Evolutionary conservation across 2,113 vertebrate species (phyloP).

Genomic region (Planiliza haematocheilus): DNA sequence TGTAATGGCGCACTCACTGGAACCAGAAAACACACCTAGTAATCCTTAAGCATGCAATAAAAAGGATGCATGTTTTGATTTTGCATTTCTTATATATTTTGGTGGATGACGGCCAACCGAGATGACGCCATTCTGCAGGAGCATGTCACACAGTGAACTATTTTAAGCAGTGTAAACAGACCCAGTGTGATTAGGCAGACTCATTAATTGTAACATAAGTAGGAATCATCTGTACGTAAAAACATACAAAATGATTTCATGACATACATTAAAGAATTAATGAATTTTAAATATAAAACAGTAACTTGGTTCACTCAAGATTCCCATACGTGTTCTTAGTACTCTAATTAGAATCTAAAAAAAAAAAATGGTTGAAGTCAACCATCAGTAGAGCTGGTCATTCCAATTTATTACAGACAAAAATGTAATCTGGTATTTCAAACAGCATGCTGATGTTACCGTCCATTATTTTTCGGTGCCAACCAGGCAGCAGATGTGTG

Average conservation of each 20-base stretch:
- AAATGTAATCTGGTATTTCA: too few relatives aligned
- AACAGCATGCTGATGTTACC: too few relatives aligned
- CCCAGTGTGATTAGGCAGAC: constrained; percentile 25
- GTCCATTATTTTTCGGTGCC: too few relatives aligned
- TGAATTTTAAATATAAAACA: too few relatives aligned
- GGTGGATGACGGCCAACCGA: too few relatives aligned
- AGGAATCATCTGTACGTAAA: constrained; percentile 52
- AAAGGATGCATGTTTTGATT: background rate
- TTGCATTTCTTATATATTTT: background rate
- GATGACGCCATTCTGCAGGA: background rate
- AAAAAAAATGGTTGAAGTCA: too few relatives aligned
- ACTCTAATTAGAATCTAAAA: background rate
- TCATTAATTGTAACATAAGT: constrained; percentile 35
- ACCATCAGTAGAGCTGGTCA: too few relatives aligned
- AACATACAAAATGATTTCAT: constrained; percentile 25
- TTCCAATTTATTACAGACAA: too few relatives aligned
- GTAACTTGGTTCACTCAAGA: too few relatives aligned
- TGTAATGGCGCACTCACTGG: background rate
- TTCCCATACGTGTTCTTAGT: too few relatives aligned
- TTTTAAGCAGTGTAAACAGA: constrained; percentile 47
- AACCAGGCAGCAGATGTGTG: too few relatives aligned
- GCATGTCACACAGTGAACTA: constrained; percentile 25
- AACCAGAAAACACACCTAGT: background rate
- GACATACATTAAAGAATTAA: too few relatives aligned
- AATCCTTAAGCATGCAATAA: background rate